Base-by-base conservation (phyloP, 2,888 invertebrate genomes). In the Agrilus biguttatus region DNA sequence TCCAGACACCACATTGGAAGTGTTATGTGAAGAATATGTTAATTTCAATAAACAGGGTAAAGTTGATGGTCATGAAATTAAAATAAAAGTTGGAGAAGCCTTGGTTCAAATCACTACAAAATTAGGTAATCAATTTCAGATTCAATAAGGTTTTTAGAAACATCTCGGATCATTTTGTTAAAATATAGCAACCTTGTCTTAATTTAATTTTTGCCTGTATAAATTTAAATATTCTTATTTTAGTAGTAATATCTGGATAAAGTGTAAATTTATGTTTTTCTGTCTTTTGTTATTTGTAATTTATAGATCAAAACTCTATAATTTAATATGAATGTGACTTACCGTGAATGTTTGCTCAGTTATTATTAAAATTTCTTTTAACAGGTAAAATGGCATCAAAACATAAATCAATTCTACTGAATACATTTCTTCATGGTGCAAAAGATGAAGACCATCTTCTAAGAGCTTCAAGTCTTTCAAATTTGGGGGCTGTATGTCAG, bases 71-170 rank as follows among this genome's bases (percentile, higher is more conserved):
- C 58, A 72, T 12, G 78, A 81, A 61, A 63, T 77, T 33, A 71
- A 81, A 52, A 74, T 83, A 67, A 90, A 90, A 70, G 66, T 88
- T 45, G 89, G 88, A 8, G 89, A 90, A 68, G 74, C 80, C 46
- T 68, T 90, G 40, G 77, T 88, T 1, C 81, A 80, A 66, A 75
- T 81, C 21, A 78, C 79, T 1, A 78, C 74, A 62, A 66, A 63
- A 52, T 69, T 89, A 53, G 86, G 87, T 85, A 66, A 66, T 10
- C 2, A 28, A 28, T 28, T 28, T 28, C 1, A 28, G 2, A 23
- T 23, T 6, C 6, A 23, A 6, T 19, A 6, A 6, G 2, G 70
- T 53, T 39, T 32, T 37, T 35, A 35, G 36, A 38, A 33, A 14
- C 34, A 23, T 14, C 28, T 33, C 12, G 2, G 12, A 23, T 37